These are phyloP conservation scores for Phrynocephalus guinanensis DNA, from an alignment of 2,797 vertebrate genomes.

Conservation along the genomic window DNA sequence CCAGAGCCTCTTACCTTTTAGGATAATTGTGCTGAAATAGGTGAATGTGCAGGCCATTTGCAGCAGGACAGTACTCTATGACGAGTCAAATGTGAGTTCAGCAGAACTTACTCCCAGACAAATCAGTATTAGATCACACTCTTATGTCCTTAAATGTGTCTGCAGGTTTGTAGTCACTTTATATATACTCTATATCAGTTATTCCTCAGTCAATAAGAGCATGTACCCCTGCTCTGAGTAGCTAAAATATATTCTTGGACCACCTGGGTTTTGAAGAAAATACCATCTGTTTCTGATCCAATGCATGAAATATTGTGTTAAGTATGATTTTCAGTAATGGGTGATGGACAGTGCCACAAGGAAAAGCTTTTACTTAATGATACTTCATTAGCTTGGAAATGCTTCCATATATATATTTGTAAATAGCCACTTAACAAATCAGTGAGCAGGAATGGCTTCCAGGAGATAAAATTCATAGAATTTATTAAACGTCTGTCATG, in stretches of 20 bases:
- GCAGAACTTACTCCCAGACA: neutral
- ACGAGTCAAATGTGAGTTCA: neutral
- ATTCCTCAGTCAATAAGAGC: neutral
- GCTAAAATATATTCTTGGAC: neutral
- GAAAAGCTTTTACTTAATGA: neutral
- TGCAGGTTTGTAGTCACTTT: neutral
- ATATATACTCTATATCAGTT: neutral
- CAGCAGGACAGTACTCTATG: neutral
- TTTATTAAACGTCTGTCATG: no score
- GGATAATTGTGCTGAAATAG: neutral
- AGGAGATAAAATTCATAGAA: neutral
- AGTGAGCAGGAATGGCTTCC: neutral
- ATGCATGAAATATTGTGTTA: neutral
- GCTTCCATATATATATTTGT: neutral
- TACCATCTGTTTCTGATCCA: neutral
- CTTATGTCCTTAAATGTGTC: neutral
- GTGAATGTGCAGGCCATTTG: neutral
- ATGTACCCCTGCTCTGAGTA: neutral
- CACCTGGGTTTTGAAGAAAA: neutral
- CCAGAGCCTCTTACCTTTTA: neutral
- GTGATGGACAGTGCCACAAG: neutral
- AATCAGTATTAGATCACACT: neutral
- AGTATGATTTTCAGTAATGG: neutral
- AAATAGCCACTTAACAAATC: neutral
- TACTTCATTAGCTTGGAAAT: conserved; percentile 6